Conservation (phyloP, 2,888 invertebrate genomes). For the Scaptomyza cyrtandrae region DNA sequence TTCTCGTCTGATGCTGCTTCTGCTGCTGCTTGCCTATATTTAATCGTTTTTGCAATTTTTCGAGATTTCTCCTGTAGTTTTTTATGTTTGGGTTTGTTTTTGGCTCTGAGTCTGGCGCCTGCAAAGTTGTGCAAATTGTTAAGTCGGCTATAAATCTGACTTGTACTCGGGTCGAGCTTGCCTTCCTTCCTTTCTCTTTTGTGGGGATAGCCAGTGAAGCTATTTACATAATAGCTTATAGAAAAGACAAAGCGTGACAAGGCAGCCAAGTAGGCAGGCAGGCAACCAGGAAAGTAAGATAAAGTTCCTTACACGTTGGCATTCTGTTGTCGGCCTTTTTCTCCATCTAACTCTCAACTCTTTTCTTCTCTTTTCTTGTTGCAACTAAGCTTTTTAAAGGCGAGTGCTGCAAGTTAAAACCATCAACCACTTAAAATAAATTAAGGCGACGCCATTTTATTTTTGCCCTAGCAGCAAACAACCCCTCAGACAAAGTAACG, state of each 20-base stretch:
- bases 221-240: conserved; percentile 80
- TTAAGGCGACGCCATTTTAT: conserved; percentile 80
- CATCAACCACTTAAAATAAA: conserved; percentile 80
- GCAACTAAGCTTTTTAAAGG: conserved; percentile 58
- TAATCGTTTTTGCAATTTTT: conserved; percentile 75
- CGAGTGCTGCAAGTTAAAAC: conserved; percentile 65
- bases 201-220: conserved; percentile 55
- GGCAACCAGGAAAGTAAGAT: conserved; percentile 24
- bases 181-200: conserved; percentile 32
- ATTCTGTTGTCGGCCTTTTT: conserved; percentile 30
- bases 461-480: conserved; percentile 70
- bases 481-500: conserved; percentile 59
- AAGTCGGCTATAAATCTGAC: conserved; percentile 83
- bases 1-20: conserved; percentile 31
- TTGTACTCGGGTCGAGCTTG: conserved; percentile 61
- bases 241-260: conserved; percentile 66
- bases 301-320: conserved; percentile 37
- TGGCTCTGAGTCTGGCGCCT: conserved; percentile 17
- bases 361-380: neutral
- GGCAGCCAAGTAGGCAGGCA: neutral
- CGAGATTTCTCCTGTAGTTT: conserved; percentile 66
- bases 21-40: conserved; percentile 61
- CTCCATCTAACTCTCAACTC: neutral
- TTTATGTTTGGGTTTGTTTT: conserved; percentile 38
- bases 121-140: conserved; percentile 75